Conservation (phyloP, 1,140 invertebrate species). For the Lepidurus apus region DNA sequence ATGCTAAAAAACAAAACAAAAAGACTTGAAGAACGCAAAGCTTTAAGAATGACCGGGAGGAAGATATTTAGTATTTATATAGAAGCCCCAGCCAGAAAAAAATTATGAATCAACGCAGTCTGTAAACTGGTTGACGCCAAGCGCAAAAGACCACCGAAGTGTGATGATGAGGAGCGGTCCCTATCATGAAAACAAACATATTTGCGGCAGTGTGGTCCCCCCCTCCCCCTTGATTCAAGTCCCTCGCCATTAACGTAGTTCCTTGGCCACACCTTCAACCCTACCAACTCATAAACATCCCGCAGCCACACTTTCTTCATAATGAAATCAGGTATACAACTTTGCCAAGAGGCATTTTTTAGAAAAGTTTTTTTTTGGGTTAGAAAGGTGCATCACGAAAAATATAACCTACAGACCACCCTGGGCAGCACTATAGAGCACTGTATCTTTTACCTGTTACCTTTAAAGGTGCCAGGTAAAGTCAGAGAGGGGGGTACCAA, state of each 20-base stretch:
- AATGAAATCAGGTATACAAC: slow-evolving; percentile 6
- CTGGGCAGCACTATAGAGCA: neutral
- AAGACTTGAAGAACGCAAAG: neutral
- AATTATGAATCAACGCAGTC: neutral
- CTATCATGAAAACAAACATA: slow-evolving; percentile 22
- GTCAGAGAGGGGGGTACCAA: neutral
- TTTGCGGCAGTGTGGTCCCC: slow-evolving; percentile 13
- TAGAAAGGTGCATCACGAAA: neutral
- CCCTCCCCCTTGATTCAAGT: neutral
- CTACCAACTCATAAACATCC: slow-evolving; percentile 10
- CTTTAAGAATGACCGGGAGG: neutral
- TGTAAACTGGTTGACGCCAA: slow-evolving; percentile 16
- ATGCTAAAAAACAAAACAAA: neutral
- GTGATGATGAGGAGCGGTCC: slow-evolving; percentile 13
- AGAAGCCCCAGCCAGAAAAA: neutral
- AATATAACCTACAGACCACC: slow-evolving; percentile 19
- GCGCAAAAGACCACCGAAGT: slow-evolving; percentile 1
- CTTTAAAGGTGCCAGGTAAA: slow-evolving; percentile 6
- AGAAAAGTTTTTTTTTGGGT: neutral
- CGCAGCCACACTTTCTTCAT: slow-evolving; percentile 4
- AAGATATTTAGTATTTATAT: neutral
- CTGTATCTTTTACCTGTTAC: slow-evolving; percentile 10
- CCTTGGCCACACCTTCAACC: slow-evolving; percentile 8
- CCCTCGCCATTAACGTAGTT: neutral
- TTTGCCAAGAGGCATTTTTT: neutral